Evolutionary conservation across 2,888 invertebrate genomes (phyloP).

Genomic region (Drosophila gaucha): DNA sequence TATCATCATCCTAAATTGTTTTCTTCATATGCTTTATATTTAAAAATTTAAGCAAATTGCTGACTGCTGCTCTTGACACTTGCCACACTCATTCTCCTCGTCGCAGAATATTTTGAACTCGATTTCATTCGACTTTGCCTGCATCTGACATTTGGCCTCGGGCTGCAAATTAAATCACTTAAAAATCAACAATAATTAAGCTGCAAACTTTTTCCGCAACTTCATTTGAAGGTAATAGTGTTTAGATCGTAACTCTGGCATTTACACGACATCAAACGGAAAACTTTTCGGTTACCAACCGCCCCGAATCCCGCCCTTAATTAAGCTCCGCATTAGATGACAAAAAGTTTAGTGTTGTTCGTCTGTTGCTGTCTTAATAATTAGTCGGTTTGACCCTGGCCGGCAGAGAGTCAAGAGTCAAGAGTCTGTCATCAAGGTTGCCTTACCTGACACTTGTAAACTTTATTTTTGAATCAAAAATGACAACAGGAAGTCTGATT

Average conservation of each 20-base stretch:
- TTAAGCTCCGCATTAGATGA: conserved; percentile 55
- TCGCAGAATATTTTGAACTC: neutral
- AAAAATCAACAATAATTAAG: conserved; percentile 74
- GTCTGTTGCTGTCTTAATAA: conserved; percentile 46
- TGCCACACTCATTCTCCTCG: neutral
- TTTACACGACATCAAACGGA: conserved; percentile 75
- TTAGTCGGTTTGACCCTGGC: conserved; percentile 32
- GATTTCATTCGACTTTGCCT: conserved; percentile 39
- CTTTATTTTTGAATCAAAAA: conserved; percentile 22
- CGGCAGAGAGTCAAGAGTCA: neutral
- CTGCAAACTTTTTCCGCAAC: conserved; percentile 59
- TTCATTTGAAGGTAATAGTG: conserved; percentile 41
- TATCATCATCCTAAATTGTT: too few relatives aligned
- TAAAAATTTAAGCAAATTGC: neutral
- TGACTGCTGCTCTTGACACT: conserved; percentile 10
- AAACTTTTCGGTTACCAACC: conserved; percentile 53
- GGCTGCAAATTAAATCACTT: conserved; percentile 69
- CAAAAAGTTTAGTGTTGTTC: conserved; percentile 55
- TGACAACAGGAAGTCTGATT: conserved; percentile 1
- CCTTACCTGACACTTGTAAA: conserved; percentile 30
- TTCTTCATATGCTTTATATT: too few relatives aligned
- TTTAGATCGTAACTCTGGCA: conserved; percentile 58
- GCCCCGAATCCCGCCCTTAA: conserved; percentile 31
- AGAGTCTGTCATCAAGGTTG: conserved; percentile 14
- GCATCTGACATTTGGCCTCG: conserved; percentile 57